phyloP scores from a whole-genome alignment of 2,113 vertebrate genomes.

The Tylochromis polylepis region DNA sequence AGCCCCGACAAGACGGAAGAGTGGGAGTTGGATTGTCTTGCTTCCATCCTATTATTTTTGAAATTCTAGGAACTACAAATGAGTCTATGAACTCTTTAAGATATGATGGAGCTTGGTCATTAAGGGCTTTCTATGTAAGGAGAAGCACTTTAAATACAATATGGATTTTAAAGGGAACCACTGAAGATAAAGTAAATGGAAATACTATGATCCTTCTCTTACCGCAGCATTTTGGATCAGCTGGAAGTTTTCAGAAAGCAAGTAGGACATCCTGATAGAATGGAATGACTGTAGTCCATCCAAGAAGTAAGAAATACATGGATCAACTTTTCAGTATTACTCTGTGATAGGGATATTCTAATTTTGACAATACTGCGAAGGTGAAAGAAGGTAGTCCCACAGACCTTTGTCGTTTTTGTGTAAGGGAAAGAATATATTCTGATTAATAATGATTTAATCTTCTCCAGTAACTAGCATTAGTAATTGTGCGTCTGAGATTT shows the following conservation, averaged over 20 bases:
- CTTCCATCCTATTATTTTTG: neutral
- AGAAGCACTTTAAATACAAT: neutral
- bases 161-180: neutral
- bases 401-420: neutral
- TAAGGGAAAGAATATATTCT: neutral
- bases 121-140: neutral
- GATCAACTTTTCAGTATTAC: neutral
- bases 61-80: neutral
- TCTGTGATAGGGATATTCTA: neutral
- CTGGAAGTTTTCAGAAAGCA: neutral
- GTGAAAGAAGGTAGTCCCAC: neutral
- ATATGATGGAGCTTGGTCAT: neutral
- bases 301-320: neutral
- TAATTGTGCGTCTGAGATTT: neutral
- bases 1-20: neutral
- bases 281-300: neutral
- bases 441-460: neutral
- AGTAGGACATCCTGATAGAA: neutral
- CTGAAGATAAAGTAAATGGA: neutral
- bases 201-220: neutral
- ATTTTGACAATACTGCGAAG: neutral
- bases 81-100: neutral
- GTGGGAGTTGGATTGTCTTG: neutral
- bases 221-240: neutral
- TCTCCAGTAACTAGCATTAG: neutral